Conservation (phyloP, 2,888 invertebrate genomes). For the Ischnus inquisitorius region DNA sequence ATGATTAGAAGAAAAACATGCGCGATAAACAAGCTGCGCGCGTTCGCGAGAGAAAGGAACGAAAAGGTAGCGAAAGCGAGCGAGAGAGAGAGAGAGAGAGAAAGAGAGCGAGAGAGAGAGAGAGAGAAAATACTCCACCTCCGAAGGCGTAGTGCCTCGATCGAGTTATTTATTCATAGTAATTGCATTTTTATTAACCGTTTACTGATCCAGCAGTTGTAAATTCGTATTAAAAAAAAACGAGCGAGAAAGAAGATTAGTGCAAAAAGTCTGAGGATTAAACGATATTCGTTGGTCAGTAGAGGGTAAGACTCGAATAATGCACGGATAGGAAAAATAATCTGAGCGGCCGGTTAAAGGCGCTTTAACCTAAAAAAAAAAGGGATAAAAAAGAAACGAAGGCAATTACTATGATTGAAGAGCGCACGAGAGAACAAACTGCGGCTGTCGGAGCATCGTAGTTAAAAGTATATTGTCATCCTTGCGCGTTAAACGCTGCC, state of each 20-base stretch:
- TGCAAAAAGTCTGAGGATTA: neutral
- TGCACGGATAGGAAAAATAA: conserved; percentile 29
- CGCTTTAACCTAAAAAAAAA: conserved; percentile 56
- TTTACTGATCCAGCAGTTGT: conserved; percentile 25
- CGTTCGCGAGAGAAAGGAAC: conserved; percentile 62
- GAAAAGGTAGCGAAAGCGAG: conserved; percentile 59
- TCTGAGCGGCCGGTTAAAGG: conserved; percentile 71
- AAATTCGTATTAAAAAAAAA: conserved; percentile 17
- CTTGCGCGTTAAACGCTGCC: conserved; percentile 43
- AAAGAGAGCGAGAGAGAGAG: conserved; percentile 55
- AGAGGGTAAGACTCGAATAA: conserved; percentile 2
- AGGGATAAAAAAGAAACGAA: conserved; percentile 68
- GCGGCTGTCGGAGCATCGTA: conserved; percentile 76
- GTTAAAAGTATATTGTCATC: conserved; percentile 70
- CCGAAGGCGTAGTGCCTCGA: conserved; percentile 73
- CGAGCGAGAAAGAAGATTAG: conserved; percentile 25
- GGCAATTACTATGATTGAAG: conserved; percentile 41
- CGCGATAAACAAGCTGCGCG: conserved; percentile 68
- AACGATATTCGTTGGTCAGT: conserved; percentile 17
- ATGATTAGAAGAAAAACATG: conserved; percentile 59
- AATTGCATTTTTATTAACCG: conserved; percentile 56
- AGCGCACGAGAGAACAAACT: conserved; percentile 43
- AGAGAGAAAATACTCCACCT: conserved; percentile 73
- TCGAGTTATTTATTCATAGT: conserved; percentile 67
- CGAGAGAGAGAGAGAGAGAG: conserved; percentile 52